A percentile compares a stretch with the other conserved stretches of the same genome.
Evolutionary conservation across 2,797 vertebrate genomes (phyloP).

Genomic region (Anisognathus igniventris): DNA sequence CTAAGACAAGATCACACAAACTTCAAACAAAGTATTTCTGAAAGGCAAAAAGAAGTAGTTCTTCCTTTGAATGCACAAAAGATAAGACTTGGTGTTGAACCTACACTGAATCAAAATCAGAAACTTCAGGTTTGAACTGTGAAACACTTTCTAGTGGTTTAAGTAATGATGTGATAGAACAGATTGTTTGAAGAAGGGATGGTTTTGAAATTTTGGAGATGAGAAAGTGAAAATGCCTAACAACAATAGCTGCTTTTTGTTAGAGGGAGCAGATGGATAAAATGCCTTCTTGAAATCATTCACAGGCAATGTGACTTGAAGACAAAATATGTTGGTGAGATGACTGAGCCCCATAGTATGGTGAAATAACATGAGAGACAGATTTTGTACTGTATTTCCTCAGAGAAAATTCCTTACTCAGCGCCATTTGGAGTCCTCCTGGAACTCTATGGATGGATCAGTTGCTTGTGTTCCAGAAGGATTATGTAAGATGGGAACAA

Average conservation of each 20-base stretch:
- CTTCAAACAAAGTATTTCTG: not conserved
- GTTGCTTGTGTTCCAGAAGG: fast-evolving
- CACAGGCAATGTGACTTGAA: not conserved
- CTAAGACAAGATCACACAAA: not conserved
- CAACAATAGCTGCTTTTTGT: not conserved
- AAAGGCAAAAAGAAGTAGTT: not conserved
- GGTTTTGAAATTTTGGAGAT: not conserved
- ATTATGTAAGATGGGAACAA: not conserved
- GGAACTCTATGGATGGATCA: not conserved
- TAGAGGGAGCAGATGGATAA: not conserved
- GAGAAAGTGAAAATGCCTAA: not conserved
- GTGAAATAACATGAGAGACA: not conserved
- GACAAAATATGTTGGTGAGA: not conserved
- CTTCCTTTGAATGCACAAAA: not conserved
- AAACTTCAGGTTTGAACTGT: not conserved
- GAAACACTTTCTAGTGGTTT: not conserved
- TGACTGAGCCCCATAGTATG: not conserved
- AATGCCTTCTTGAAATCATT: not conserved
- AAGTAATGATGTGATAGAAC: not conserved
- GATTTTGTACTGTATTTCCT: not conserved
- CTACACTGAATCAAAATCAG: not conserved
- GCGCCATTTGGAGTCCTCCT: not conserved
- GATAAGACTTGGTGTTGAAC: not conserved
- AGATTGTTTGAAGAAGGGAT: not conserved
- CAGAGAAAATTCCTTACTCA: not conserved